These are phyloP conservation scores for Tetranychus truncatus DNA, from an alignment of 2,888 invertebrate genomes.

Conservation along the genomic window DNA sequence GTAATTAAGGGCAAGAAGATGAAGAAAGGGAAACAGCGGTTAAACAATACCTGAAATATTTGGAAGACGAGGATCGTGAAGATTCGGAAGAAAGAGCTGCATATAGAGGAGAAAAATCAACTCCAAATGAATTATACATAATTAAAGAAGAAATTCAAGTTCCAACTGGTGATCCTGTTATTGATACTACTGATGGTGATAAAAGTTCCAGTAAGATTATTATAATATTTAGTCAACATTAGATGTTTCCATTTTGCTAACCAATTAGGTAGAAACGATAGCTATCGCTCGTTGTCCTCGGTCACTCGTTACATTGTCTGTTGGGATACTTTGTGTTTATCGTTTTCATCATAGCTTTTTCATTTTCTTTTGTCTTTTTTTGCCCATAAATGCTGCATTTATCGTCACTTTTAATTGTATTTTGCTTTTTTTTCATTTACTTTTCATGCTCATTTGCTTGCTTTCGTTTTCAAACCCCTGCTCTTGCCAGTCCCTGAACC, in stretches of 20 bases:
- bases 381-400: not conserved
- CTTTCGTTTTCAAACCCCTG: not conserved
- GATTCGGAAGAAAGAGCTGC: slow-evolving; percentile 20
- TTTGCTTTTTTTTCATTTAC: not conserved
- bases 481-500: not conserved
- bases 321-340: too few relatives aligned
- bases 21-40: slow-evolving; percentile 18
- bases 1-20: slow-evolving; percentile 11
- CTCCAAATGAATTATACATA: slow-evolving; percentile 17
- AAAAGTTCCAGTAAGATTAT: not conserved
- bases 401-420: not conserved
- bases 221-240: too few relatives aligned
- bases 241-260: too few relatives aligned
- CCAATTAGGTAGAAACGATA: too few relatives aligned
- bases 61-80: slow-evolving; percentile 21
- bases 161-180: slow-evolving; percentile 12
- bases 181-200: not conserved
- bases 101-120: slow-evolving; percentile 16
- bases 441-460: not conserved
- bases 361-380: too few relatives aligned
- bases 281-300: too few relatives aligned
- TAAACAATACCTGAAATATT: slow-evolving; percentile 20
- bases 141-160: slow-evolving; percentile 19
- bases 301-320: too few relatives aligned
- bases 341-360: too few relatives aligned